Percentiles rank a stretch among this genome's conserved stretches.
These are phyloP conservation scores for Aphodius sticticus DNA, from an alignment of 2,888 invertebrate species.

Conservation along the genomic window DNA sequence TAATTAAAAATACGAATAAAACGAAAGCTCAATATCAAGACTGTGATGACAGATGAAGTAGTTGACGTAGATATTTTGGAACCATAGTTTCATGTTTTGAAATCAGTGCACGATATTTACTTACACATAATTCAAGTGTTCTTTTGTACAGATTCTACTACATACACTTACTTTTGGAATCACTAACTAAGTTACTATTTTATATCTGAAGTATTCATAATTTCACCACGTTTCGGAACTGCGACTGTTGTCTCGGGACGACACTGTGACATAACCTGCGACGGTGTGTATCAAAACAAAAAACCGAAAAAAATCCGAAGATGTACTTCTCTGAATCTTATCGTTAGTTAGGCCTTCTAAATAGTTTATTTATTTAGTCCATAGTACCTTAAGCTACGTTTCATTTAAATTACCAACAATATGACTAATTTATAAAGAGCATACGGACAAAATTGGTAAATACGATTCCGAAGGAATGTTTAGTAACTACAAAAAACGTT, in stretches of 20 bases:
- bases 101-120: background rate
- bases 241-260: background rate
- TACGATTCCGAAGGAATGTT: constrained; percentile 19
- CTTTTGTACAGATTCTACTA: background rate
- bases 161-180: background rate
- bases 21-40: background rate
- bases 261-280: background rate
- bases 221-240: too few relatives aligned
- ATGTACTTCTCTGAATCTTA: constrained; percentile 44
- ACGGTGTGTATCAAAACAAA: background rate
- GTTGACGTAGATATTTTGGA: background rate
- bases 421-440: constrained; percentile 5
- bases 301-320: background rate
- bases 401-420: constrained; percentile 15
- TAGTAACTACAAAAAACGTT: background rate
- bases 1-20: too few relatives aligned
- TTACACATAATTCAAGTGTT: background rate
- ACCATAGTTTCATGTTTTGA: background rate
- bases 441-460: background rate
- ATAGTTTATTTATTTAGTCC: constrained; percentile 50
- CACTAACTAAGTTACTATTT: background rate
- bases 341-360: constrained; percentile 59
- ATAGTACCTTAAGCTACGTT: constrained; percentile 19
- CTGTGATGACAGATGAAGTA: background rate
- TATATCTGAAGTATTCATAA: background rate